These are phyloP conservation scores for Actinia tenebrosa DNA, from an alignment of 64 coral and sea anemone genomes.

Conservation along the genomic window DNA sequence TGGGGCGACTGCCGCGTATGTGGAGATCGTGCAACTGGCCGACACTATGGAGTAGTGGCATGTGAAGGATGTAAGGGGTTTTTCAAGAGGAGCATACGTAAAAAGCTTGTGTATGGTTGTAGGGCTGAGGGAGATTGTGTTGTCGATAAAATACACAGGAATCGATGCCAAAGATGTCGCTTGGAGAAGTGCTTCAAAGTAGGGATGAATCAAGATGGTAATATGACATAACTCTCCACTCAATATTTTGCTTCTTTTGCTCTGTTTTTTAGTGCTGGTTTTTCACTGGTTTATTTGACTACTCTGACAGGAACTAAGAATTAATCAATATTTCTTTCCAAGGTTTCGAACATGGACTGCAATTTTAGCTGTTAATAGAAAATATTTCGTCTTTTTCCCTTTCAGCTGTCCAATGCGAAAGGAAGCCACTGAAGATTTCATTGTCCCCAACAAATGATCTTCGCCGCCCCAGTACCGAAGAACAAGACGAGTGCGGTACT, in stretches of 20 bases:
- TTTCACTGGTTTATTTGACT: no score
- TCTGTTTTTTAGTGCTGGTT: no score
- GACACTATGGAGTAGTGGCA: conserved; percentile 59
- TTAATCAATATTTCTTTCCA: no score
- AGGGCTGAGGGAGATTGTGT: conserved; percentile 47
- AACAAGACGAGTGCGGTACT: not conserved
- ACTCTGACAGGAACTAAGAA: no score
- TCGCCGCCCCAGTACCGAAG: not conserved
- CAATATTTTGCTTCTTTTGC: not conserved
- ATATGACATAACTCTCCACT: not conserved
- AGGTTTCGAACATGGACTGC: no score
- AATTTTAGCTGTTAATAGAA: no score
- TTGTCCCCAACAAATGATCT: not conserved
- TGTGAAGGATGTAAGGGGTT: conserved; percentile 77
- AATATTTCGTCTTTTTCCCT: not conserved
- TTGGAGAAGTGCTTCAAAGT: conserved; percentile 65
- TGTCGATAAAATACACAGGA: conserved; percentile 78
- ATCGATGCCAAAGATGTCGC: conserved; percentile 83
- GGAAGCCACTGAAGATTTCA: conserved; percentile 48
- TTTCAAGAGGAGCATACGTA: conserved; percentile 53
- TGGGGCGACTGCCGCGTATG: conserved; percentile 62
- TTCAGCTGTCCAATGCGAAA: conserved; percentile 94
- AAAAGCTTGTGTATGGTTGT: conserved; percentile 43
- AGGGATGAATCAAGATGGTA: conserved; percentile 88
- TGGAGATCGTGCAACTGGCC: conserved; percentile 47